phyloP scores from a whole-genome alignment of 1,140 invertebrate genomes.

The Reticulitermes speratus region DNA sequence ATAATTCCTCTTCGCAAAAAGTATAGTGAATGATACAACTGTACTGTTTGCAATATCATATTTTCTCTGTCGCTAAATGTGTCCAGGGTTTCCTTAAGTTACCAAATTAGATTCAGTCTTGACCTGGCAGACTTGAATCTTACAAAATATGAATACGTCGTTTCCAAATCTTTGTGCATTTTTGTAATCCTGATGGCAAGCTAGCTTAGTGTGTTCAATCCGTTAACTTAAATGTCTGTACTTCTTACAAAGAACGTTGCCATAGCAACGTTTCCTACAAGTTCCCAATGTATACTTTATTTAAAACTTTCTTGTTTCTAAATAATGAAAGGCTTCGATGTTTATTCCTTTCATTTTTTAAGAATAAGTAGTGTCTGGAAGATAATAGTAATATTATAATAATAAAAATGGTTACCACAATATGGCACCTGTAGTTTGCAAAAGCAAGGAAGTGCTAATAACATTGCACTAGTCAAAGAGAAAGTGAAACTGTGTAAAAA shows the following conservation, averaged over 20 bases:
- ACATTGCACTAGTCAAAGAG: conserved; percentile 23
- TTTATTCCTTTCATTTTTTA: not conserved
- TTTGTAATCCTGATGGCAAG: not conserved
- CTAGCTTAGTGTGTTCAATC: conserved; percentile 1
- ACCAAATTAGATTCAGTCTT: not conserved
- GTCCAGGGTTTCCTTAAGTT: not conserved
- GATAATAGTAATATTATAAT: not conserved
- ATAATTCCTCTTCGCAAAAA: too few relatives aligned
- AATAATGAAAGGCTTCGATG: too few relatives aligned
- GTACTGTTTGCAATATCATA: not conserved
- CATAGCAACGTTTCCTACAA: not conserved
- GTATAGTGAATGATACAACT: too few relatives aligned
- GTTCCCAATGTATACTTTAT: not conserved
- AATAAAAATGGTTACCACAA: conserved; percentile 21
- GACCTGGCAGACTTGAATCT: not conserved
- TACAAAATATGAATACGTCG: not conserved
- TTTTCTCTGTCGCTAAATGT: not conserved
- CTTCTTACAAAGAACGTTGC: not conserved
- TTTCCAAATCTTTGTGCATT: not conserved
- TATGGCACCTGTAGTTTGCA: conserved; percentile 19
- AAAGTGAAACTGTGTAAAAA: not conserved
- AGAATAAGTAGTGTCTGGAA: not conserved
- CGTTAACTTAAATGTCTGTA: not conserved
- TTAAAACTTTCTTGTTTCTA: not conserved
- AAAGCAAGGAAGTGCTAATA: conserved; percentile 15